Evolutionary conservation across 2,888 invertebrate genomes (phyloP).

Genomic region (Diarsia mendica): DNA sequence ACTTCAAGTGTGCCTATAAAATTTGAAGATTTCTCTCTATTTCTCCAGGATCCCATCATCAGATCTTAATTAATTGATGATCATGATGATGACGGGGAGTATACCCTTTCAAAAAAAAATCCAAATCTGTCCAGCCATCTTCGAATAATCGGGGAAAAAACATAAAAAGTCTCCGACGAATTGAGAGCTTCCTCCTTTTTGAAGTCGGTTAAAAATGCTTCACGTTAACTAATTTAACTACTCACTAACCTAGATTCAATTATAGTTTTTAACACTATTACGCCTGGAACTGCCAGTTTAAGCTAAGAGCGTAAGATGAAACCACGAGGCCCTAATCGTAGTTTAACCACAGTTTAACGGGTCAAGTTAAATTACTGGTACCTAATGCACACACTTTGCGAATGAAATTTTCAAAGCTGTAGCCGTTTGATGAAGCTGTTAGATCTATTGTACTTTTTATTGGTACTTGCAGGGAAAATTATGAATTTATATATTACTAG

Average conservation of each 20-base stretch:
- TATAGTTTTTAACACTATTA: slow-evolving; percentile 60
- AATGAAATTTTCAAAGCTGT: slow-evolving; percentile 70
- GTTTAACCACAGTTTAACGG: slow-evolving; percentile 79
- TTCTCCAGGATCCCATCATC: too few relatives aligned
- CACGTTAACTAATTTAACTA: slow-evolving; percentile 29
- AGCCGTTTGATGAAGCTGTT: slow-evolving; percentile 10
- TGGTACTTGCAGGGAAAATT: background rate
- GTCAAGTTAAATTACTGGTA: slow-evolving; percentile 81
- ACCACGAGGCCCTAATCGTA: slow-evolving; percentile 74
- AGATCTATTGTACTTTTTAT: background rate
- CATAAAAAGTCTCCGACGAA: too few relatives aligned
- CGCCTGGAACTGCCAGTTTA: slow-evolving; percentile 47
- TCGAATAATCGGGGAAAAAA: too few relatives aligned
- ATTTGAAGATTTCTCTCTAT: too few relatives aligned
- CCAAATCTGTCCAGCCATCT: too few relatives aligned
- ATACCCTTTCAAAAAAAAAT: too few relatives aligned
- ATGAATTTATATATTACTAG: too few relatives aligned
- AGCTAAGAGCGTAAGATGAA: slow-evolving; percentile 62
- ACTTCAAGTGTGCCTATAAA: too few relatives aligned
- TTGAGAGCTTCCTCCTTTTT: too few relatives aligned
- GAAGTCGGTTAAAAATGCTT: slow-evolving; percentile 9
- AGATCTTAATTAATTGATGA: too few relatives aligned
- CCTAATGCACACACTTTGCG: slow-evolving; percentile 82
- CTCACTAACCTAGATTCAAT: slow-evolving; percentile 54
- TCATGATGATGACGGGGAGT: too few relatives aligned